Conservation (phyloP, 1,140 invertebrate species). For the Archivesica marissinica region DNA sequence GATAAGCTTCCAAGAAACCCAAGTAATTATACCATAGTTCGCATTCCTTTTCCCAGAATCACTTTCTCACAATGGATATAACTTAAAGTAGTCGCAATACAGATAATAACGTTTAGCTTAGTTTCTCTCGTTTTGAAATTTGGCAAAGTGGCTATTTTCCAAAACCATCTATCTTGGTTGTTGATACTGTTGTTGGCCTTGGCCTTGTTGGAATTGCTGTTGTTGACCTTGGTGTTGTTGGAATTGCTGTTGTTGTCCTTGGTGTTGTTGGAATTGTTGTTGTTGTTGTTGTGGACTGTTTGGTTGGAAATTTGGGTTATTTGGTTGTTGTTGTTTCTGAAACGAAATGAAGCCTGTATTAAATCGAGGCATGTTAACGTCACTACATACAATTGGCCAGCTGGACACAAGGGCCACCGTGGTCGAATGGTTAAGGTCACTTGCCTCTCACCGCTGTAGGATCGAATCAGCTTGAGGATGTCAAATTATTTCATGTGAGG, state of each 20-base stretch:
- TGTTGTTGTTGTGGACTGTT: not conserved
- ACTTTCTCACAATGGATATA: no score
- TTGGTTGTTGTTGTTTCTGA: slow-evolving; percentile 17
- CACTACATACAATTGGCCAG: not conserved
- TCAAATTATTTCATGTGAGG: no score
- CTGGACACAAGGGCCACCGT: no score
- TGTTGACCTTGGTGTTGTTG: not conserved
- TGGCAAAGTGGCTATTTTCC: not conserved
- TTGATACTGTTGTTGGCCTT: slow-evolving; percentile 40
- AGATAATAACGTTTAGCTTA: no score
- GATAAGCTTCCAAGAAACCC: no score
- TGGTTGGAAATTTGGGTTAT: slow-evolving; percentile 9
- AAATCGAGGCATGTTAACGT: not conserved
- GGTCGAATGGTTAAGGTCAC: no score
- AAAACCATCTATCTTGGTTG: slow-evolving; percentile 31
- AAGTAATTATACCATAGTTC: no score
- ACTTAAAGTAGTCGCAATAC: no score
- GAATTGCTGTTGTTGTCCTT: slow-evolving; percentile 24
- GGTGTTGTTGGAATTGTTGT: not conserved
- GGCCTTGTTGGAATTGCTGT: slow-evolving; percentile 12
- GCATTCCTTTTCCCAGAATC: no score
- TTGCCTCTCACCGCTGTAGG: no score
- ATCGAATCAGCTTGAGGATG: no score
- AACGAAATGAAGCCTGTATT: not conserved
- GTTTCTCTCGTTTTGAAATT: no score